Base-by-base conservation (phyloP, 2,797 vertebrate species). In the Gymnodraco acuticeps region DNA sequence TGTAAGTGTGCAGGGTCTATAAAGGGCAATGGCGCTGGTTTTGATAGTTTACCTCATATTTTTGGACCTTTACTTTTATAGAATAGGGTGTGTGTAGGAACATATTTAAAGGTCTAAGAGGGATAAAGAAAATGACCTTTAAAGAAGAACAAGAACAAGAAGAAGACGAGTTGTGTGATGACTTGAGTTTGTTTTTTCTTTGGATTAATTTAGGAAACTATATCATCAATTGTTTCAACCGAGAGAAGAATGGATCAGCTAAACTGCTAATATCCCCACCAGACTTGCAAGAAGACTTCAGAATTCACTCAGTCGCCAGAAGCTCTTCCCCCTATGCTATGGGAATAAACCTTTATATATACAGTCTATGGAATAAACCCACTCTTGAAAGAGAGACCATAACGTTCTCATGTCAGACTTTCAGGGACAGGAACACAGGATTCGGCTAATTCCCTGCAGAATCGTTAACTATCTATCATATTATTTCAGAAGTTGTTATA, bases 371-470 rank as follows among this genome's bases (percentile, higher is more conserved):
- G n/a, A 43, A 23, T 23, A 47, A 53, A 16, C 14, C 10, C 33
- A 41, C 27, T 53, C 12, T 31, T 33, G 13, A 58, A 33, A 56
- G 46, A 52, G 65, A 61, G 64, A 79, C 12, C 27, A 19, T 11
- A 54, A 70, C 61, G 52, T 48, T n/a, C 0, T 52, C 15, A 6
- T 45, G 70, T 41, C 55, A 61, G 46, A 19, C 12, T 20, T 59
- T 14, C 27, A 65, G 11, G 10, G 20, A 15, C 46, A 27, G n/a
- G 10, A 38, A 67, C 5, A 15, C 42, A 14, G 10, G 15, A 13
- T 20, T 23, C 3, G 0, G 5, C 19, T 3, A 27, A 54, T 48
- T 10, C 31, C 31, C 13, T 3, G 5, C 19, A 23, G 31, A 64
- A 41, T 31, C 6, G 3, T 58, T 64, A 31, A 41, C 3, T 3